phyloP scores from a whole-genome alignment of 1,140 invertebrate species.

The Schlechtendalia chinensis region DNA sequence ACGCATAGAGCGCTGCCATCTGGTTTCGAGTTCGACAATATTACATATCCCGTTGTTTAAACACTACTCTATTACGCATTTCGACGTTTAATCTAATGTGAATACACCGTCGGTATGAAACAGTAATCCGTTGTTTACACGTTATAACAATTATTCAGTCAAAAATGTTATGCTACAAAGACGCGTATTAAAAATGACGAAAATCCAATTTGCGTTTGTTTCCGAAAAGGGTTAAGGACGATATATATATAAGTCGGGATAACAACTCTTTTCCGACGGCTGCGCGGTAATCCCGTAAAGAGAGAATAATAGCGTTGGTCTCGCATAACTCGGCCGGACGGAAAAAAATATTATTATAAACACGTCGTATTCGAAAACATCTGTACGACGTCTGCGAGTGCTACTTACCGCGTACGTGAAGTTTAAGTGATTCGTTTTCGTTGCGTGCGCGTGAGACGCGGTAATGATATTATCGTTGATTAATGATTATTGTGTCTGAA shows the following conservation, averaged over 20 bases:
- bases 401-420: not conserved
- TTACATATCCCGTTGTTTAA: too few relatives aligned
- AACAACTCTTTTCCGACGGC: constrained; percentile 18
- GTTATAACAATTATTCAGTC: too few relatives aligned
- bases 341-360: not conserved
- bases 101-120: too few relatives aligned
- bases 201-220: too few relatives aligned
- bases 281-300: too few relatives aligned
- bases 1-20: not conserved
- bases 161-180: too few relatives aligned
- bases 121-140: too few relatives aligned
- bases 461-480: constrained; percentile 9
- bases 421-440: constrained; percentile 26
- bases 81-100: too few relatives aligned
- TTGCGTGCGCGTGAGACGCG: not conserved
- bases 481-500: constrained; percentile 35
- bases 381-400: constrained; percentile 2
- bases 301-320: not conserved
- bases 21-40: not conserved
- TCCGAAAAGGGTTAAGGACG: too few relatives aligned
- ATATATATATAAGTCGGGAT: too few relatives aligned
- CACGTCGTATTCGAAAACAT: constrained; percentile 7
- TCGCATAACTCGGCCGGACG: not conserved
- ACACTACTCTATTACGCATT: too few relatives aligned
- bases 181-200: too few relatives aligned